These are phyloP conservation scores for Scaptomyza cyrtandrae DNA, from an alignment of 2,888 invertebrate species.

Conservation along the genomic window DNA sequence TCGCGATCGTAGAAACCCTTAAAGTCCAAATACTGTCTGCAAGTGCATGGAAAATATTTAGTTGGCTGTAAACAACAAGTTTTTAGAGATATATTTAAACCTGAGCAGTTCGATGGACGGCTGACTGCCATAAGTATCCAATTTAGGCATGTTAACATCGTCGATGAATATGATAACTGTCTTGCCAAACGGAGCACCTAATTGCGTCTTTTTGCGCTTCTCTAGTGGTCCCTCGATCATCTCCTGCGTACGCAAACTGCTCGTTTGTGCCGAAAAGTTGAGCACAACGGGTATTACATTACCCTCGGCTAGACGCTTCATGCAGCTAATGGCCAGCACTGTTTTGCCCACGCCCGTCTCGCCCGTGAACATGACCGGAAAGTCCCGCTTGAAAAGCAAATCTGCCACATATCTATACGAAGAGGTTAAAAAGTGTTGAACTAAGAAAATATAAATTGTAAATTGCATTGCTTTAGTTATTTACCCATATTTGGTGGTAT, in stretches of 20 bases:
- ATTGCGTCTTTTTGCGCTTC: constrained; percentile 90
- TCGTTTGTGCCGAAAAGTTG: constrained; percentile 96
- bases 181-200: constrained; percentile 94
- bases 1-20: constrained; percentile 94
- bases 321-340: constrained; percentile 90
- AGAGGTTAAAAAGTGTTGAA: not conserved
- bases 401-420: constrained; percentile 84
- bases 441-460: not conserved
- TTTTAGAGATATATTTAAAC: constrained; percentile 79
- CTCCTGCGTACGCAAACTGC: constrained; percentile 91
- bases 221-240: constrained; percentile 94
- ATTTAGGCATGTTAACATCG: constrained; percentile 96
- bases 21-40: constrained; percentile 83
- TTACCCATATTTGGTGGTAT: constrained; percentile 93
- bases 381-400: constrained; percentile 89
- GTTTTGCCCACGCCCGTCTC: constrained; percentile 96
- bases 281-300: constrained; percentile 90
- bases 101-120: constrained; percentile 95
- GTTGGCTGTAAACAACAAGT: not conserved
- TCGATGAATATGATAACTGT: constrained; percentile 94
- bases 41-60: constrained; percentile 4
- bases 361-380: constrained; percentile 95
- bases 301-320: constrained; percentile 88
- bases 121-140: constrained; percentile 95
- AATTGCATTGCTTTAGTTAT: not conserved